Evolutionary conservation across 2,113 vertebrate species (phyloP), one percentile per base, ranked within the genome.

Genomic region (Atractosteus spatula): DNA sequence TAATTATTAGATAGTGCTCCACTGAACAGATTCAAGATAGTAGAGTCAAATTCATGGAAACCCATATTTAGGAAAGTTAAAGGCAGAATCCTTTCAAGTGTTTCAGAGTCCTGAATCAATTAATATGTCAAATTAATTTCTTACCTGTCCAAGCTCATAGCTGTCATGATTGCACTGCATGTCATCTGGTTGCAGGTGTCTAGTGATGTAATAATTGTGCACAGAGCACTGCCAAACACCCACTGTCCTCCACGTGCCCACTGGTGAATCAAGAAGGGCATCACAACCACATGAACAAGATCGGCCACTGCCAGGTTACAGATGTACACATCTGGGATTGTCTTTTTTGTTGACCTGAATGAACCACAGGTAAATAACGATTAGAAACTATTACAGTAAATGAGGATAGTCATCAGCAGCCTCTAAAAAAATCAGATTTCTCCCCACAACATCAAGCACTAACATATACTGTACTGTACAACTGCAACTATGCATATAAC

Each of bases 251-350:
- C 80, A 17, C 0, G 14, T 6, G 82, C 83, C 87, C 86, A 88
- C 57, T 87, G 84, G 71, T 88, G 85, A 68, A 88, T 86, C 3
- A 92, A 80, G 76, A 92, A 91, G 12, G 85, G 82, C 84, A 89
- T 86, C 71, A 82, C 85, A 45, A 69, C 76, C 66, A 86, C 80
- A 55, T 86, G 88, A 47, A 87, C 77, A 68, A 87, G 77, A 76
- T 88, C 85, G 56, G 85, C 86, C 64, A 83, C 55, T 56, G 87
- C 87, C 79, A 88, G 71, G 73, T 81, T 91, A 73, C 85, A 87
- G 63, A 89, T 86, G 68, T 89, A 90, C 74, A 88, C 88, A 72
- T 87, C 85, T 74, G 88, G 83, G 16, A 88, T 80, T 0, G 79
- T 87, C 85, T 89, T 91, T 74, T 86, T 89, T 55, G 75, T 78